Percentiles rank a stretch among this genome's conserved stretches.
phyloP scores from a whole-genome alignment of 2,797 vertebrate species.

The Graptemys geographica region DNA sequence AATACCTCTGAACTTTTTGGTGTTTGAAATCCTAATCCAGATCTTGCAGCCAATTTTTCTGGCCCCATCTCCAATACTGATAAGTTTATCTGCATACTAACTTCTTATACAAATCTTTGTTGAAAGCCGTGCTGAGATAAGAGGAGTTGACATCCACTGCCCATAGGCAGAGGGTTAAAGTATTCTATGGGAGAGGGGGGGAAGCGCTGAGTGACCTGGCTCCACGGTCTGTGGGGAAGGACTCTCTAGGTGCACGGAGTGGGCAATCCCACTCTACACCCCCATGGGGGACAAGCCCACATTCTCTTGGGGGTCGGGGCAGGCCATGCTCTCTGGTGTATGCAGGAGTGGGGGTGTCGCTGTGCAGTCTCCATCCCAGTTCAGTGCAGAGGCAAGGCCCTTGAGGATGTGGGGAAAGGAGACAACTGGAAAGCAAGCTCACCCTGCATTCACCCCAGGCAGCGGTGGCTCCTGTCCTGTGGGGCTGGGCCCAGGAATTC shows the following conservation, averaged over 20 bases:
- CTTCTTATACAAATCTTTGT: not conserved
- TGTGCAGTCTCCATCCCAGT: too few species aligned
- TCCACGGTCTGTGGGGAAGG: not conserved
- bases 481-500: not conserved
- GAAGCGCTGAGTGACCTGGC: not conserved
- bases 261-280: too few species aligned
- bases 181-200: not conserved
- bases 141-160: not conserved
- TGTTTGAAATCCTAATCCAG: not conserved
- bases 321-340: not conserved
- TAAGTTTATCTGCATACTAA: not conserved
- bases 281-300: too few species aligned
- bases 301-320: too few species aligned
- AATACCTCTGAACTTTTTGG: not conserved
- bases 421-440: too few species aligned
- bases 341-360: not conserved
- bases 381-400: too few species aligned
- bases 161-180: not conserved
- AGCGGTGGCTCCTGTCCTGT: not conserved
- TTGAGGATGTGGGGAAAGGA: too few species aligned
- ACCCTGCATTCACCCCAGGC: not conserved
- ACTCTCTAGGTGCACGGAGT: not conserved
- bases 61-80: not conserved
- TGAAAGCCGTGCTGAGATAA: not conserved
- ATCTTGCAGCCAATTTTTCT: not conserved